Percentiles rank a stretch among this genome's conserved stretches.
phyloP scores from a whole-genome alignment of 2,113 vertebrate genomes.

The Tragulus kanchil region DNA sequence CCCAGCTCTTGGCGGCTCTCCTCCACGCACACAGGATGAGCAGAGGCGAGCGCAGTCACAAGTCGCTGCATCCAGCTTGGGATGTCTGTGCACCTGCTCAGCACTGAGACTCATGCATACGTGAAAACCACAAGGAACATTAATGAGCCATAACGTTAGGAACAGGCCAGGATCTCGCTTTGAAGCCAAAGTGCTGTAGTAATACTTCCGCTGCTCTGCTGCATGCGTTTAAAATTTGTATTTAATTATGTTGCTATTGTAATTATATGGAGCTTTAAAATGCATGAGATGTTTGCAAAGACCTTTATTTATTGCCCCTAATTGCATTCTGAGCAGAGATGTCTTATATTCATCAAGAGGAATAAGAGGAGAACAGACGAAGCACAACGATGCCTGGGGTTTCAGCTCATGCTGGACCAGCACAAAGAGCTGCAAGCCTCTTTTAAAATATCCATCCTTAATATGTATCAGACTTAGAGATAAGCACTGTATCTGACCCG shows the following conservation, averaged over 20 bases:
- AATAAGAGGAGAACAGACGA: accelerated
- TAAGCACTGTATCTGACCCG: accelerated
- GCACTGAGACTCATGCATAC: not conserved
- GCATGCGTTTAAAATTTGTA: not conserved
- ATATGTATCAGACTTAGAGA: accelerated
- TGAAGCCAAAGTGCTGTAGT: not conserved
- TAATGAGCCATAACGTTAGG: not conserved
- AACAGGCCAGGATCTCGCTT: not conserved
- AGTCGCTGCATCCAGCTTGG: not conserved
- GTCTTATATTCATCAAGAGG: not conserved
- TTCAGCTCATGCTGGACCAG: accelerated
- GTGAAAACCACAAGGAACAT: not conserved
- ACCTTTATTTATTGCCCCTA: not conserved
- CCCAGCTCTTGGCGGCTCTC: not conserved
- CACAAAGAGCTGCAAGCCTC: accelerated
- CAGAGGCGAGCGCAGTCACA: accelerated
- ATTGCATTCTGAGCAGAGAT: not conserved
- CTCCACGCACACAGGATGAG: accelerated
- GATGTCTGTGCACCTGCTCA: not conserved
- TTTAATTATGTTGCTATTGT: not conserved
- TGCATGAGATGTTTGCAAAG: not conserved
- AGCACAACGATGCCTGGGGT: accelerated
- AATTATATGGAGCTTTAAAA: not conserved
- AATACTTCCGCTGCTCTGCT: not conserved
- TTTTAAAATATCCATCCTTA: not conserved